Base-by-base conservation (phyloP, 2,888 invertebrate species). In the Nowickia ferox region DNA sequence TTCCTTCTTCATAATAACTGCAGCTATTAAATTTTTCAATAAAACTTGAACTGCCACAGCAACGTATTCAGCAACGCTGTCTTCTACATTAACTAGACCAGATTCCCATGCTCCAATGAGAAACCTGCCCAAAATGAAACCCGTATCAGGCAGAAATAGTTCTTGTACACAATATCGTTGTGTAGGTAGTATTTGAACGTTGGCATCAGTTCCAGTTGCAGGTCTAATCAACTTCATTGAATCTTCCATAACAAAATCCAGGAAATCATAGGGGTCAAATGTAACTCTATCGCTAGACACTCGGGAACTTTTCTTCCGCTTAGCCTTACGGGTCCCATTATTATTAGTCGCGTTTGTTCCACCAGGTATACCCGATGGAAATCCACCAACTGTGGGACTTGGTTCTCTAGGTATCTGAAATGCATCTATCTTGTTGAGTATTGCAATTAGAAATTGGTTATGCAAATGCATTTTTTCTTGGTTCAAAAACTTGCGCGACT, bases 41-140 rank as follows among this genome's bases (percentile, higher is more conserved):
- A 97, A 96, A 86, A 95, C 94, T 92, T 96, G 96, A 1, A 97
- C 96, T 1, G 97, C 97, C 61, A 95, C 95, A 53, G 97, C 96
- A 68, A 98, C 94, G n/a, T 97, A 94, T 86, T 96, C 96, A 0
- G 97, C 96, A 6, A 97, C 97, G 87, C 94, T 95, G 89, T 97
- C 97, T 86, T 97, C 96, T 5, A 96, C 96, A 9, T 97, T 97
- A 88, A 97, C 96, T 57, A 98, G 94, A 0, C 97, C 97, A 68
- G 95, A 95, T 90, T 98, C 97, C 98, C 98, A 98, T 9, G 97
- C 97, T 6, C 96, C 96, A 11, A 98, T 94, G 92, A 97, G 95
- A 89, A 98, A 95, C 83, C 97, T 94, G 0, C 97, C 97, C 86
- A 96, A 94, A 8, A 98, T 95, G 89, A 98, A 95, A 0, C 96